Evolutionary conservation across 2,888 invertebrate genomes (phyloP).

Genomic region (Atethmia centrago): DNA sequence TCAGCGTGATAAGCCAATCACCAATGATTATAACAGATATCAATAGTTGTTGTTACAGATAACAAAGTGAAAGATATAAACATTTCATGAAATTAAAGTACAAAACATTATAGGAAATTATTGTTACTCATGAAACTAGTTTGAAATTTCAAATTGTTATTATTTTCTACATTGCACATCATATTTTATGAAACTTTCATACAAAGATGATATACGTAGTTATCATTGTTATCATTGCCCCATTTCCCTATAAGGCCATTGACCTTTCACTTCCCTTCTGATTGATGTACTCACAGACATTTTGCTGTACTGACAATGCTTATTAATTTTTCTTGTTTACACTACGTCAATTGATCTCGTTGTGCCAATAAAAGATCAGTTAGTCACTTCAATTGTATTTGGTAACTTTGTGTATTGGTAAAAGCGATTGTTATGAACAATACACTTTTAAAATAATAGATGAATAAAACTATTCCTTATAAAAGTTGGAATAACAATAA

Average conservation of each 20-base stretch:
- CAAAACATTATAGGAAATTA: slow-evolving; percentile 6
- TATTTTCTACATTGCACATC: background rate
- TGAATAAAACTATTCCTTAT: background rate
- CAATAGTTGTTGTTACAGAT: slow-evolving; percentile 43
- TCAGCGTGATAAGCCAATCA: slow-evolving; percentile 62
- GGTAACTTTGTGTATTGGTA: slow-evolving; percentile 23
- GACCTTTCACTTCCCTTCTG: slow-evolving; percentile 77
- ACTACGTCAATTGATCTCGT: slow-evolving; percentile 64
- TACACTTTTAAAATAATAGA: background rate
- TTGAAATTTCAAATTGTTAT: background rate
- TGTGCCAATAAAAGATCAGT: slow-evolving; percentile 64
- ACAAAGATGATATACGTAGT: slow-evolving; percentile 21
- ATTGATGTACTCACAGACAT: slow-evolving; percentile 58
- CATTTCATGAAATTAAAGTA: slow-evolving; percentile 21
- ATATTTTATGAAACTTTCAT: background rate
- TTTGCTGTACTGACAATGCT: slow-evolving; percentile 59
- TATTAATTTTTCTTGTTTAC: slow-evolving; percentile 68
- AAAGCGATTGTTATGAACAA: slow-evolving; percentile 3
- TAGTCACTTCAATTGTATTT: slow-evolving; percentile 57
- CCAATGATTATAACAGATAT: slow-evolving; percentile 47
- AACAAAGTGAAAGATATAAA: slow-evolving; percentile 49
- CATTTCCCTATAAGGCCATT: slow-evolving; percentile 72
- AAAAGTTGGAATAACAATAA: background rate
- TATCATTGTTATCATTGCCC: slow-evolving; percentile 65
- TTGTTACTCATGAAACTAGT: background rate